Conservation (phyloP, 2,797 vertebrate genomes). For the Lophius americanus region DNA sequence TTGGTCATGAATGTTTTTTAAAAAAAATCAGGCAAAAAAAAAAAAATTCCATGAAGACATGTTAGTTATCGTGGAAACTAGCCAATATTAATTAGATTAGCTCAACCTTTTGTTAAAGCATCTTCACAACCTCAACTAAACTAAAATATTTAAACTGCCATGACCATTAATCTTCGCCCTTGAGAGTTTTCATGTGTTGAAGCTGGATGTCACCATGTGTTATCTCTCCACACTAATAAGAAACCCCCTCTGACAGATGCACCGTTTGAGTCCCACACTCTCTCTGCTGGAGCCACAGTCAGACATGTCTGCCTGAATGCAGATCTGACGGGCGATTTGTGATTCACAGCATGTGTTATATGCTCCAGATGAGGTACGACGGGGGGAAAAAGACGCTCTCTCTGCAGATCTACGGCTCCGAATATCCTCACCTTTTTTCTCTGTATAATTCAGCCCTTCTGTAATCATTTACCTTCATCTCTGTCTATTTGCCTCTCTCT, state of each 20-base stretch:
- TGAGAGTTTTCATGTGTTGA: slow-evolving; percentile 5
- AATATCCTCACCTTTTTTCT: slow-evolving; percentile 11
- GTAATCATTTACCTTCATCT: slow-evolving; percentile 15
- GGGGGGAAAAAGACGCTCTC: slow-evolving; percentile 18
- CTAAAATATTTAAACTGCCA: neutral
- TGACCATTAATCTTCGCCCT: slow-evolving; percentile 6
- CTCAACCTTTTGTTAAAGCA: too few relatives aligned
- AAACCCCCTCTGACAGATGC: slow-evolving; percentile 26
- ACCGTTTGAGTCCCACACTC: slow-evolving; percentile 45
- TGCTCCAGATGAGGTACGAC: slow-evolving; percentile 25
- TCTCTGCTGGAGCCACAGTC: slow-evolving; percentile 25
- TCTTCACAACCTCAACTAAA: neutral
- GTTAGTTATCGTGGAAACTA: too few relatives aligned
- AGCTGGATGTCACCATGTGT: slow-evolving; percentile 22
- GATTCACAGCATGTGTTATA: slow-evolving; percentile 28
- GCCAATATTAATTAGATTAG: too few relatives aligned
- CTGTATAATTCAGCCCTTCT: slow-evolving; percentile 6
- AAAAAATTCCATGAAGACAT: too few relatives aligned
- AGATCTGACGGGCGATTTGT: slow-evolving; percentile 42
- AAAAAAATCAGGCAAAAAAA: too few relatives aligned
- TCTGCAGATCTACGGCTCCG: slow-evolving; percentile 12
- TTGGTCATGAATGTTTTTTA: too few relatives aligned
- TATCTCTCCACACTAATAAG: slow-evolving; percentile 19
- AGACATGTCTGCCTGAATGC: slow-evolving; percentile 23
- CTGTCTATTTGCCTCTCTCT: slow-evolving; percentile 6